Base-by-base conservation (phyloP, 2,888 invertebrate species). In the Autographa gamma region DNA sequence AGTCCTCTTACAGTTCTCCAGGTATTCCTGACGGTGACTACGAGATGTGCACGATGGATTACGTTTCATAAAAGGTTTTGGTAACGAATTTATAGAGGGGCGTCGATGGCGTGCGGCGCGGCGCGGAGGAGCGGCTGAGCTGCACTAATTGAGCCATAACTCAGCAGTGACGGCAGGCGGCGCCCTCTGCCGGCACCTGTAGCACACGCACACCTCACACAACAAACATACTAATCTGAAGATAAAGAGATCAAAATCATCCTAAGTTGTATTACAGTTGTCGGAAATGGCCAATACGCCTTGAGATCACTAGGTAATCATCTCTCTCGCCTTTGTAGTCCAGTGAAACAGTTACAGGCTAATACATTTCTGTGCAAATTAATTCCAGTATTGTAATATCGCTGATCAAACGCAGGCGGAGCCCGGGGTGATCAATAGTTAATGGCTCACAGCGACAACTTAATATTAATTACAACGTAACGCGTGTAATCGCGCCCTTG, bases 121-220 rank as follows among this genome's bases (percentile, higher is more conserved):
- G 32, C 58, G 62, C 63, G 59, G 32, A 52, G 19, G 64, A 32
- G 63, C 48, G 61, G 60, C 64, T 56, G 61, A 68, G 61, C 69
- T 41, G 62, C 63, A 48, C 70, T 82, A 82, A 82, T 83, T 82
- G 81, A 81, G 81, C 81, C 43, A 82, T 82, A 83, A 82, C 74
- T 83, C 83, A 81, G 41, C 0, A 60, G 16, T 63, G 65, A 60
- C 71, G 64, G 70, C 41, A 38, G 60, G 56, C 61, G 71, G 70
- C 74, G 67, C 71, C 79, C 14, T 34, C 66, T 65, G 56, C 66
- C 48, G 74, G 18, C 56, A 60, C 41, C 54, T 48, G 54, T 56
- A 25, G 13, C 18, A 48, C 34, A 13, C 31, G 34, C 31, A 38
- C 34, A 25, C 18, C 60, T 38, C n/a, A n/a, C n/a, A n/a, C n/a